Percentiles rank a stretch among this genome's conserved stretches.
phyloP scores from a whole-genome alignment of 2,797 vertebrate species.

The Rhincodon typus region DNA sequence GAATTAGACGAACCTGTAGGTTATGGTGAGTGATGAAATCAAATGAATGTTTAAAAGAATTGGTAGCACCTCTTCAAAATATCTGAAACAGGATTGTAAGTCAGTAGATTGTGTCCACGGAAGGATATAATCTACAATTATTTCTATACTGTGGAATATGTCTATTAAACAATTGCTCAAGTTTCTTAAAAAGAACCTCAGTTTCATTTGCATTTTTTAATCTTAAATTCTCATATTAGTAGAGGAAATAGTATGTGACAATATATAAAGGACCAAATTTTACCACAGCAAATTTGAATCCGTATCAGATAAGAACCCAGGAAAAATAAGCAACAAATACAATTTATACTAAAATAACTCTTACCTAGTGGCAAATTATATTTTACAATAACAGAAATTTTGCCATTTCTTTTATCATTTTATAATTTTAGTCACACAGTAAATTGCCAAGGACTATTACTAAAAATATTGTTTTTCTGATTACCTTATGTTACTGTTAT shows the following conservation, averaged over 20 bases:
- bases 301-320: not conserved
- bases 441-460: not conserved
- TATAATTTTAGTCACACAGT: not conserved
- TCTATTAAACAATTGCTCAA: not conserved
- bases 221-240: not conserved
- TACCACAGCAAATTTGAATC: not conserved
- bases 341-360: not conserved
- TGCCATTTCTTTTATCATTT: not conserved
- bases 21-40: not conserved
- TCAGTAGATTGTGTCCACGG: not conserved
- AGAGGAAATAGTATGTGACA: not conserved
- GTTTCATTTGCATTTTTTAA: not conserved
- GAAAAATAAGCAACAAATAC: not conserved
- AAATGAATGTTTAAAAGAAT: not conserved
- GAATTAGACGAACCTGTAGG: not conserved
- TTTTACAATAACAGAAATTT: not conserved
- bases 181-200: not conserved
- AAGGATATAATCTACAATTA: not conserved
- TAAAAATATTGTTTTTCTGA: not conserved
- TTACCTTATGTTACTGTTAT: not conserved
- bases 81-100: not conserved
- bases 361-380: not conserved
- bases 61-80: not conserved
- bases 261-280: not conserved
- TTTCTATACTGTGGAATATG: not conserved